Conservation (phyloP, 1,140 invertebrate species). For the Heliothis subflexa region DNA sequence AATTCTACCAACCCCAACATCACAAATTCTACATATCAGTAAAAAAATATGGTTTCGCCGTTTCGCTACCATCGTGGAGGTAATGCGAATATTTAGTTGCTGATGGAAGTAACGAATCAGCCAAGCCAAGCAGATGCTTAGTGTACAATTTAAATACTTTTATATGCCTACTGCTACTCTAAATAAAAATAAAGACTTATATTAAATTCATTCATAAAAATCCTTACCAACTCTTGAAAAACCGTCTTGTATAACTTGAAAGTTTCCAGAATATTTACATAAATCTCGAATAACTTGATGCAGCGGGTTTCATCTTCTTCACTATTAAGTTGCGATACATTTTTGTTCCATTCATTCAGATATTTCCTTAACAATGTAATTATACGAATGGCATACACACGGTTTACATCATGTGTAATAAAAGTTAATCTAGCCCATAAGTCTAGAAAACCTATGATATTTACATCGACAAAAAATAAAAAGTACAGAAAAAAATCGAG, state of each 20-base stretch:
- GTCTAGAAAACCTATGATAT: background rate
- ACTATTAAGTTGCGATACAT: background rate
- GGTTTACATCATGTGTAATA: background rate
- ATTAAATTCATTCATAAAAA: background rate
- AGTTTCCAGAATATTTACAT: slow-evolving; percentile 19
- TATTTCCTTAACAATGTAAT: background rate
- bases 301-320: background rate
- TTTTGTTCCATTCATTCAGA: background rate
- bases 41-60: too few species aligned
- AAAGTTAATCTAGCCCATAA: background rate
- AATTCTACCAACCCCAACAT: too few species aligned
- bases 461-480: background rate
- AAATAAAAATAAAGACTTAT: background rate
- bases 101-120: too few species aligned
- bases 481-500: background rate
- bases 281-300: background rate
- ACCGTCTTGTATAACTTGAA: slow-evolving; percentile 20
- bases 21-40: too few species aligned
- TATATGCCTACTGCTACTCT: background rate
- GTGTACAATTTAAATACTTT: background rate
- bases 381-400: background rate
- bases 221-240: slow-evolving; percentile 28
- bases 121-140: too few species aligned
- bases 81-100: too few species aligned
- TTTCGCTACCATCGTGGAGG: too few species aligned